These are phyloP conservation scores for Cephalopholis sonnerati DNA, from an alignment of 2,113 vertebrate genomes.

Conservation along the genomic window DNA sequence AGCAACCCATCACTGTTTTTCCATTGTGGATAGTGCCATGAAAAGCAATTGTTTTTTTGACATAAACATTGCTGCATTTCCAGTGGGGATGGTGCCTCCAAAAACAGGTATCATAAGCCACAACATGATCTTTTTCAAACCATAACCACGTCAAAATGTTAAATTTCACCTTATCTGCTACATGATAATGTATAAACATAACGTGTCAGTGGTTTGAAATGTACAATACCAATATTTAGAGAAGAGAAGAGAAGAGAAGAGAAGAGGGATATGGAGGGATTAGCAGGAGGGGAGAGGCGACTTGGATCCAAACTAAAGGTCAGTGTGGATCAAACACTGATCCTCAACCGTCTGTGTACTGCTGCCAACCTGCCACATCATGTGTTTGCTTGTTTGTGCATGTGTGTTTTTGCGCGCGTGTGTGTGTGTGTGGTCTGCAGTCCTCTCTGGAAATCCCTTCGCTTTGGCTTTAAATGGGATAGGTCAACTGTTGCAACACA, in stretches of 20 bases:
- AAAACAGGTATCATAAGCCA: too few species aligned
- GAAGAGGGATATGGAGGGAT: slow-evolving; percentile 24
- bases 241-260: neutral
- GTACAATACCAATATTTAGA: neutral
- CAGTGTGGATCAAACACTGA: slow-evolving; percentile 68
- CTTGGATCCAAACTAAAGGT: slow-evolving; percentile 68
- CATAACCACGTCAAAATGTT: too few species aligned
- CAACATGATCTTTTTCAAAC: too few species aligned
- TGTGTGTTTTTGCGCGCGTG: slow-evolving; percentile 32
- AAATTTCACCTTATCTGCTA: too few species aligned
- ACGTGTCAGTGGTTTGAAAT: too few species aligned
- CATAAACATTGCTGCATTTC: too few species aligned
- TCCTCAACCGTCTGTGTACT: slow-evolving; percentile 58
- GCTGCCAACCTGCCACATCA: slow-evolving; percentile 52
- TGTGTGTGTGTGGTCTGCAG: slow-evolving; percentile 2
- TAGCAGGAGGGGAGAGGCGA: slow-evolving; percentile 32
- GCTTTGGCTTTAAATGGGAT: slow-evolving; percentile 23
- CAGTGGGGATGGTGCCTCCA: too few species aligned
- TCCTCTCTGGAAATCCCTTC: slow-evolving; percentile 7
- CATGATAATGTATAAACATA: too few species aligned
- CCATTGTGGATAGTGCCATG: too few species aligned
- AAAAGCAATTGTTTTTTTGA: too few species aligned
- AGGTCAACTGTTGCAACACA: slow-evolving; percentile 13
- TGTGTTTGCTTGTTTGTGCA: slow-evolving; percentile 14
- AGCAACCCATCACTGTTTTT: too few species aligned